phyloP scores from a whole-genome alignment of 2,888 invertebrate genomes.

The Busseola fusca region DNA sequence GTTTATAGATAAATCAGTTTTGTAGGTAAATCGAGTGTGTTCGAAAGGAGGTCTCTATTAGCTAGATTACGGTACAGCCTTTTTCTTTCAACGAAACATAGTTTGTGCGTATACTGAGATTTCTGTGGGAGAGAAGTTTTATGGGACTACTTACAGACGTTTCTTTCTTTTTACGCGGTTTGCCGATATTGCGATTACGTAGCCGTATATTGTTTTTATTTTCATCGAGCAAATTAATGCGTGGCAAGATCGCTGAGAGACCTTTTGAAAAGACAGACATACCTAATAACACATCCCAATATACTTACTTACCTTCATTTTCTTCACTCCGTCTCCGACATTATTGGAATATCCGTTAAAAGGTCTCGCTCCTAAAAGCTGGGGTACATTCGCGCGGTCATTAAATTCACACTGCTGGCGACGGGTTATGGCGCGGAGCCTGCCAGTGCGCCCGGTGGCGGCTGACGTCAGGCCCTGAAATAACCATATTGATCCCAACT shows the following conservation, averaged over 20 bases:
- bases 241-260: not conserved
- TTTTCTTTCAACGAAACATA: constrained; percentile 36
- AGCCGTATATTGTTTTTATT: not conserved
- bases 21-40: constrained; percentile 50
- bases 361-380: constrained; percentile 17
- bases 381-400: constrained; percentile 14
- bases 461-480: constrained; percentile 14
- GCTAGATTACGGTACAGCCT: constrained; percentile 38
- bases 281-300: not conserved
- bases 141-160: constrained; percentile 6
- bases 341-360: constrained; percentile 21
- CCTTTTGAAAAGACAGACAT: not conserved
- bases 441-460: not conserved
- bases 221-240: not conserved
- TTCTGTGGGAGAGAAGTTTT: constrained; percentile 2
- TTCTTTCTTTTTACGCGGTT: not conserved
- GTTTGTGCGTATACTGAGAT: not conserved
- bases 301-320: constrained; percentile 1
- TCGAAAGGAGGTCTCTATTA: constrained; percentile 36
- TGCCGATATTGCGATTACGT: not conserved
- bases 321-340: not conserved
- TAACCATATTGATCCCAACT: constrained; percentile 40
- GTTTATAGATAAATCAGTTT: constrained; percentile 57
- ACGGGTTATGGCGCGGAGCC: constrained; percentile 2
- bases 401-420: constrained; percentile 19